phyloP scores from a whole-genome alignment of 2,113 vertebrate genomes.

The Illadopsis cleaveri region DNA sequence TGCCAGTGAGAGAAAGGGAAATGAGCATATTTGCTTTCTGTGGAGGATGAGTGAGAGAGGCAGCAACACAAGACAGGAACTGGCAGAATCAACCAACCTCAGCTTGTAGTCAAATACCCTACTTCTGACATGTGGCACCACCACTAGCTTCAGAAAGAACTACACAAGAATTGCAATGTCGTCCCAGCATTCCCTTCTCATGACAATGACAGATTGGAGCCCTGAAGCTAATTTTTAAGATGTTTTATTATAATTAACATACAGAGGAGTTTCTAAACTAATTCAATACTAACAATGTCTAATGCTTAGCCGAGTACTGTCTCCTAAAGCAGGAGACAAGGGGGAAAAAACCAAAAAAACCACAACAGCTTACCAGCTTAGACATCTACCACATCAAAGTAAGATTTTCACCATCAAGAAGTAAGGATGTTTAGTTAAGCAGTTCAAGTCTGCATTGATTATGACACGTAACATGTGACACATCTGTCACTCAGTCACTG shows the following conservation, averaged over 20 bases:
- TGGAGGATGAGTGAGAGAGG: neutral
- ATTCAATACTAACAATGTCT: neutral
- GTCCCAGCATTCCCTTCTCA: neutral
- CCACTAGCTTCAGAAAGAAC: neutral
- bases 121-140: neutral
- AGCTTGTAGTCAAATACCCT: neutral
- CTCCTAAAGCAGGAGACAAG: neutral
- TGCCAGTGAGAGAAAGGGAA: neutral
- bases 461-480: neutral
- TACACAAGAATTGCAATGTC: accelerated
- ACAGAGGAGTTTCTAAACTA: neutral
- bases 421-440: neutral
- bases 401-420: neutral
- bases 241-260: neutral
- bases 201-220: neutral
- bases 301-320: neutral
- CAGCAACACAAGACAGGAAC: neutral
- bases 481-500: neutral
- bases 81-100: neutral
- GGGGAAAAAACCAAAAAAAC: too few relatives aligned
- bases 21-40: neutral
- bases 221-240: neutral
- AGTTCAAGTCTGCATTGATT: neutral
- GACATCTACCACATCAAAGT: neutral
- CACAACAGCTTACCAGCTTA: neutral